Percentiles rank a stretch among this genome's conserved stretches.
These are phyloP conservation scores for Drosophila asahinai DNA, from an alignment of 1,140 invertebrate genomes.

Conservation along the genomic window DNA sequence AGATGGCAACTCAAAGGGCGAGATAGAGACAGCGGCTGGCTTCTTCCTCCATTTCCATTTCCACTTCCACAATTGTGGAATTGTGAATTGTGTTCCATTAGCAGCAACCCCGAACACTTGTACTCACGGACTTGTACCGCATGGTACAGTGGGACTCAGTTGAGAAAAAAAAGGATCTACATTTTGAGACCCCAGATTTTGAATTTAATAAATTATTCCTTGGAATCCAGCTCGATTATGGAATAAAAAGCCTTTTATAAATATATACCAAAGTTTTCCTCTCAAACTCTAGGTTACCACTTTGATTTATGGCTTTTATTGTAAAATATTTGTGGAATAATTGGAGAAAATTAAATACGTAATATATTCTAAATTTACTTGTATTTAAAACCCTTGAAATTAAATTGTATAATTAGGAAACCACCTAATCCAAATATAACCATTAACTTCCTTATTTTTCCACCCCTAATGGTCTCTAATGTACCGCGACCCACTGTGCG, in stretches of 20 bases:
- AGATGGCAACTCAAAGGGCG: no score
- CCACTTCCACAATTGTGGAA: constrained; percentile 39
- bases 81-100: constrained; percentile 79
- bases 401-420: not conserved
- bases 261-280: no score
- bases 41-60: constrained; percentile 23
- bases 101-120: constrained; percentile 73
- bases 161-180: not conserved
- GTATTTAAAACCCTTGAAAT: no score
- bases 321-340: no score
- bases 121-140: constrained; percentile 29
- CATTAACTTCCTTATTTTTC: not conserved
- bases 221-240: no score
- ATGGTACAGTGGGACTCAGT: constrained; percentile 26
- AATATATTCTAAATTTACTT: no score
- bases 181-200: no score
- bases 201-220: no score
- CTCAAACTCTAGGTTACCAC: no score
- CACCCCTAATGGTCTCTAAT: not conserved
- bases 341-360: no score
- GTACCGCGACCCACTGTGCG: constrained; percentile 17
- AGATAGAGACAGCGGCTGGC: constrained; percentile 34
- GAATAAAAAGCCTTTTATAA: no score
- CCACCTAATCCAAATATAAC: not conserved
- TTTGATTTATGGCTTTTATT: no score